Percentiles rank a stretch among this genome's conserved stretches.
Conservation (phyloP, 2,113 vertebrate genomes). For the Glaucomys volans region DNA sequence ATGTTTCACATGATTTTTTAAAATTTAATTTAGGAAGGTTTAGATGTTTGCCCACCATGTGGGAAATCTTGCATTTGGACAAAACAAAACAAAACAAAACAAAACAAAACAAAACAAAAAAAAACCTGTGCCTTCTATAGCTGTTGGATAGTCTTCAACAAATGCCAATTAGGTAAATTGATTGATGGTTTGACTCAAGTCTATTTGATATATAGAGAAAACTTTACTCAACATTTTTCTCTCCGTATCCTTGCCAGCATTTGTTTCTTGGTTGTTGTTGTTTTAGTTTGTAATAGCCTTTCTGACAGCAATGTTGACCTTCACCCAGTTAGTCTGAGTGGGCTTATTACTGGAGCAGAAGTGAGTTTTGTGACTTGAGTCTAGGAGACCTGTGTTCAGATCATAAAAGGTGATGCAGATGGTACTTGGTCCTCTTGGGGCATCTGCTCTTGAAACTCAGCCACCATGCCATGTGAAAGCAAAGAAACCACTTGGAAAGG, state of each 20-base stretch:
- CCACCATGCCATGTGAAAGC: not conserved
- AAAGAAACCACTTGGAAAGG: not conserved
- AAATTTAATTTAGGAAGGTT: not conserved
- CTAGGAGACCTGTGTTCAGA: not conserved
- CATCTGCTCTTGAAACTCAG: not conserved
- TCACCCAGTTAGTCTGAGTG: not conserved
- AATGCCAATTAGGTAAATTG: not conserved
- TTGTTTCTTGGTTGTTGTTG: not conserved
- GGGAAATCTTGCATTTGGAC: not conserved
- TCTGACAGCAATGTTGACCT: not conserved
- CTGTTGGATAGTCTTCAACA: not conserved
- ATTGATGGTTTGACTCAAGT: not conserved
- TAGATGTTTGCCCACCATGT: not conserved
- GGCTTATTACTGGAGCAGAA: not conserved
- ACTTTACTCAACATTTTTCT: not conserved
- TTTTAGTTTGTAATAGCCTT: not conserved
- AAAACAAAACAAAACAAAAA: no score
- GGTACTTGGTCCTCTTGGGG: not conserved
- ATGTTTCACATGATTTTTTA: not conserved
- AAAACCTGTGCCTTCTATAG: not conserved
- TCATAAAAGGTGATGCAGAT: not conserved
- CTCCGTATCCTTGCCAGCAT: not conserved
- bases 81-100: no score
- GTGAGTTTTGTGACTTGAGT: not conserved
- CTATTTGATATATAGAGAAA: not conserved